These are phyloP conservation scores for Pterostichus madidus DNA, from an alignment of 2,888 invertebrate genomes.

Conservation along the genomic window DNA sequence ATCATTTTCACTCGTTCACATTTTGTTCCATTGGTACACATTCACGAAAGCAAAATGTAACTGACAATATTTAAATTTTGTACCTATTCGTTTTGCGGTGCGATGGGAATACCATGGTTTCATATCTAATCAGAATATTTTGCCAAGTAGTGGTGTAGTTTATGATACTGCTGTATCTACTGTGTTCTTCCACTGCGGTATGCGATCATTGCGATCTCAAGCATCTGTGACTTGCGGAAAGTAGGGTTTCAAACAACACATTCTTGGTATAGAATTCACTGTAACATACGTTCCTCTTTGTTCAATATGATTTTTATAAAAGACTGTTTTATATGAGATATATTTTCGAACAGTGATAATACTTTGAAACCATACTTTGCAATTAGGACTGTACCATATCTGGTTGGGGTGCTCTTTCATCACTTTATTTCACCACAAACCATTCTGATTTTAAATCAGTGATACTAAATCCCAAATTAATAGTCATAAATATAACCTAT, in stretches of 20 bases:
- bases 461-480: conserved; percentile 17
- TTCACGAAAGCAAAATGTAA: conserved; percentile 42
- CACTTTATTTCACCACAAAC: conserved; percentile 44
- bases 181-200: conserved; percentile 67
- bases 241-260: conserved; percentile 43
- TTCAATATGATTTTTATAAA: conserved; percentile 36
- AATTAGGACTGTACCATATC: conserved; percentile 64
- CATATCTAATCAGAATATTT: conserved; percentile 58
- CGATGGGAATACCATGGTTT: conserved; percentile 26
- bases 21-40: conserved; percentile 47
- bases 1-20: conserved; percentile 48
- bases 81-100: conserved; percentile 20
- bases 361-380: conserved; percentile 57
- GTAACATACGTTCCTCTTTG: conserved; percentile 5
- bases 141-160: conserved; percentile 62
- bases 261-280: conserved; percentile 39
- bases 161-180: conserved; percentile 60
- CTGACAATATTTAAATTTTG: conserved; percentile 52
- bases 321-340: conserved; percentile 43
- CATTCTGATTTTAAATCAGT: conserved; percentile 41
- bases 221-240: conserved; percentile 38
- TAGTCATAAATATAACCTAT: conserved; percentile 34
- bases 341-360: conserved; percentile 31
- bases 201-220: conserved; percentile 30
- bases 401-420: conserved; percentile 62